Evolutionary conservation across 2,113 vertebrate genomes (phyloP), one percentile per base, ranked within the genome.

Genomic region (Seriola dumerili): DNA sequence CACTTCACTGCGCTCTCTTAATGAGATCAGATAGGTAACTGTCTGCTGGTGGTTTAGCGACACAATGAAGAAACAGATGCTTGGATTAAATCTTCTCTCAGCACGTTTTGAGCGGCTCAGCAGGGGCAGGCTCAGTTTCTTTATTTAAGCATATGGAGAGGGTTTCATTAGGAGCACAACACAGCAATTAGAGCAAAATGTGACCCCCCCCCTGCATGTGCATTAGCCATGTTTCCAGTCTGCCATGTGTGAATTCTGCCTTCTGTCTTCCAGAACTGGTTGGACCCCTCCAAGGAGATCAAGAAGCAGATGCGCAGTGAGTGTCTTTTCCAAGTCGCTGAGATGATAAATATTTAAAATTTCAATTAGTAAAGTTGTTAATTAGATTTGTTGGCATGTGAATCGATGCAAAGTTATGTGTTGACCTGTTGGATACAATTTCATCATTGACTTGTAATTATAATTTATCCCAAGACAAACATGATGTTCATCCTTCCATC

Each of bases 251-350:
- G 89, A 91, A 72, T 89, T 86, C 55, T 91, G 61, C 76, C 68
- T 84, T 84, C 80, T 96, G 89, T 95, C 58, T 92, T 93, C 63
- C 94, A 96, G 96, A 96, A 99, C 89, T 99, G 98, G 98, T 92
- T 99, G 95, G 98, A 99, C 87, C 98, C 97, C 58, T 99, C 98
- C 91, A 99, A 99, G 92, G 98, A 99, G 94, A 98, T 99, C 92
- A 99, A 99, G 96, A 99, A 99, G 92, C 98, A 99, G 95, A 98
- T 98, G 90, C 96, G 97, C 93, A 98, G 98, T 99, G 93, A 99
- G 98, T 98, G 74, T 80, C 2, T 80, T 48, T 75, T 77, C 67
- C 42, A 76, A 78, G 48, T 70, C 8, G 12, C 42, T 73, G 25
- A 58, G 32, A 73, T 55, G 21, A 80, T 61, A 25, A 61, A 65